Evolutionary conservation across 2,888 invertebrate genomes (phyloP).

Genomic region (Drosophila paucipuncta): DNA sequence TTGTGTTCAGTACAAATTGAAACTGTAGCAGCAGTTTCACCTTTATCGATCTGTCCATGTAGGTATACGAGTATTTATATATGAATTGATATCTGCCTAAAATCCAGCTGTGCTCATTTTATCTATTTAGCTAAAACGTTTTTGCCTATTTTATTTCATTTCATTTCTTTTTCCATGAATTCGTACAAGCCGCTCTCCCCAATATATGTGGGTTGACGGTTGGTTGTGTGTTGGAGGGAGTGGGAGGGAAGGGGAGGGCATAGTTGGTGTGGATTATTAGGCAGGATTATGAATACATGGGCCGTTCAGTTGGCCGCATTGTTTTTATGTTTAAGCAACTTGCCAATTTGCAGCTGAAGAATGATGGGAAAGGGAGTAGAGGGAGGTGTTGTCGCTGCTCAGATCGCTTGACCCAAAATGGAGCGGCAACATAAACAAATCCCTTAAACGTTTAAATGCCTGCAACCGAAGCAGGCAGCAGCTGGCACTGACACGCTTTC

Average conservation of each 20-base stretch:
- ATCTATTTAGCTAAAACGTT: slow-evolving; percentile 54
- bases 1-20: neutral
- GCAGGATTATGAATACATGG: slow-evolving; percentile 76
- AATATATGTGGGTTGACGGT: neutral
- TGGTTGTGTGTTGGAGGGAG: neutral
- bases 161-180: slow-evolving; percentile 43
- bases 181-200: neutral
- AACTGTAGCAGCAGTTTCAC: neutral
- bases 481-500: slow-evolving; percentile 61
- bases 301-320: slow-evolving; percentile 74
- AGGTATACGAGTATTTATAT: neutral
- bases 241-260: slow-evolving; percentile 4
- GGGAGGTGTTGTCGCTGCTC: slow-evolving; percentile 7
- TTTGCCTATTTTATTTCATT: slow-evolving; percentile 61
- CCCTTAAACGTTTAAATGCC: slow-evolving; percentile 79
- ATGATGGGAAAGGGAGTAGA: neutral
- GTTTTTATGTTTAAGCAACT: slow-evolving; percentile 75
- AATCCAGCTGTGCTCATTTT: slow-evolving; percentile 55
- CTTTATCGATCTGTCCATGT: neutral
- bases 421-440: slow-evolving; percentile 72
- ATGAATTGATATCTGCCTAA: slow-evolving; percentile 10
- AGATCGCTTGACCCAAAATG: slow-evolving; percentile 59
- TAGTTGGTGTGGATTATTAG: slow-evolving; percentile 71
- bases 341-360: slow-evolving; percentile 62
- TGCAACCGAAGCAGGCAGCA: slow-evolving; percentile 64